Conservation (phyloP, 1,140 invertebrate genomes). For the Geopemphigus sp. region DNA sequence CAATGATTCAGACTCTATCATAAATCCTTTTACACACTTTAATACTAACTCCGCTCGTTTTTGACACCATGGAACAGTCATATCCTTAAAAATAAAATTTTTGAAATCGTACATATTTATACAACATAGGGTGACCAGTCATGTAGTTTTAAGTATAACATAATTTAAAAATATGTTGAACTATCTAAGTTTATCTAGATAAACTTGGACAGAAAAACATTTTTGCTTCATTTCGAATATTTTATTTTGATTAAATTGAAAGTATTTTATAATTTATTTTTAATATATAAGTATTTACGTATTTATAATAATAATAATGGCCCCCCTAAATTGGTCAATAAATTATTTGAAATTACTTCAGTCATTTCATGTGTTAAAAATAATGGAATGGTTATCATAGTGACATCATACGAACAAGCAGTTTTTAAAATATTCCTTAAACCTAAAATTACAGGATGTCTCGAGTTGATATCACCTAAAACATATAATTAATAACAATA, state of each 20-base stretch:
- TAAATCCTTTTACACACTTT: conserved; percentile 98
- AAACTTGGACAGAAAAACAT: too few species aligned
- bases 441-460: conserved; percentile 93
- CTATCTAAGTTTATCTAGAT: too few species aligned
- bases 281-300: background rate
- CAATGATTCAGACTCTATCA: conserved; percentile 95
- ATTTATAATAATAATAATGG: too few species aligned
- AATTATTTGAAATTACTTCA: conserved; percentile 65
- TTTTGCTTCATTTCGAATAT: too few species aligned
- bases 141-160: background rate
- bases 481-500: too few species aligned
- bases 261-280: too few species aligned
- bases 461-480: conserved; percentile 86
- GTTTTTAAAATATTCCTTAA: conserved; percentile 92
- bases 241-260: too few species aligned
- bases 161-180: background rate
- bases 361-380: conserved; percentile 89
- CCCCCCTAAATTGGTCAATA: too few species aligned
- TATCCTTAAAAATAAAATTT: conserved; percentile 76
- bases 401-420: conserved; percentile 89
- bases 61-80: conserved; percentile 95
- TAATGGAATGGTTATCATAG: conserved; percentile 88
- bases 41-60: conserved; percentile 93
- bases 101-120: background rate
- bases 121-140: background rate